Evolutionary conservation across 2,888 invertebrate species (phyloP), one percentile per base, ranked within the genome.

Genomic region (Himalopsyche kuldschensis): DNA sequence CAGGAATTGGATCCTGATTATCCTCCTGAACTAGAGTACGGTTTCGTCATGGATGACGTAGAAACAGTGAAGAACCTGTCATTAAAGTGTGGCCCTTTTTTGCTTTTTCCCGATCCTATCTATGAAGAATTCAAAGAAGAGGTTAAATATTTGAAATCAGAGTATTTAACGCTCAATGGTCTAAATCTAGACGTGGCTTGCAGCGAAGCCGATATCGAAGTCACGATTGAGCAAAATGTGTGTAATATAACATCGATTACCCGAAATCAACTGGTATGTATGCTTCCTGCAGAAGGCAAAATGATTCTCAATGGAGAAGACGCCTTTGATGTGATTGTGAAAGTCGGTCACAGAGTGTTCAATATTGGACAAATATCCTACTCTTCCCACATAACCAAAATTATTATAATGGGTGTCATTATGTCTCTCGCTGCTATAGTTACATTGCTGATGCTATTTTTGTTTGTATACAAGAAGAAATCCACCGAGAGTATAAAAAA

Each of bases 401-500:
- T 97, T 86, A 95, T 96, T 55, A 93, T 98, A 86, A 94, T 96
- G 88, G 96, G 95, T 84, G 96, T 97, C 79, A 94, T 95, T 85
- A 95, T 94, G 84, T 95, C 96, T 86, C 95, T 95, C 87, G 92
- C 96, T 78, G 92, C 96, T 84, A 91, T 97, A 84, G 93, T 98
- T 87, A 90, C 96, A 84, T 94, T 97, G 87, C 96, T 96, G 90
- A 94, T 97, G 87, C 95, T 96, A 87, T 95, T 98, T 90, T 93
- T 98, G 87, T 96, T 99, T 88, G 97, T 97, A 82, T 99, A 98
- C 91, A 94, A 97, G 87, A 94, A 98, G 88, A 99, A 99, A 91
- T 97, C 98, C 55, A 97, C 97, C 63, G 98, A 99, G 91, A 99
- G 98, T 89, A 97, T 97, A 90, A 94, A 98, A 84, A 99, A 99